Evolutionary conservation across 2,888 invertebrate genomes (phyloP), one percentile per base, ranked within the genome.

Genomic region (Catonia carolina): DNA sequence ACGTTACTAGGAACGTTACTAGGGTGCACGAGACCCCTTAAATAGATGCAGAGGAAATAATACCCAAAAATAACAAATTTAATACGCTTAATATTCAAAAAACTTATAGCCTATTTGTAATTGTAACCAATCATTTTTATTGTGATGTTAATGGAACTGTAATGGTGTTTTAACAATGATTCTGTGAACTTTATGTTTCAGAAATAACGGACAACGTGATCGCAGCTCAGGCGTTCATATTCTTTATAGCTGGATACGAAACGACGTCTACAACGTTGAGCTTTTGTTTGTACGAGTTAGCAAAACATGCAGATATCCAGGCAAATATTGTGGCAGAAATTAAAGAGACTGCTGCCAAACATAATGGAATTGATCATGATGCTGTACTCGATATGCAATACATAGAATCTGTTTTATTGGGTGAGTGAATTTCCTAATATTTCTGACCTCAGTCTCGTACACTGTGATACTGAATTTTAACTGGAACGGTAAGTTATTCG

Each of bases 161-260:
- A n/a, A n/a, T n/a, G n/a, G n/a, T n/a, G n/a, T n/a, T n/a, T n/a
- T n/a, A n/a, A n/a, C n/a, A n/a, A n/a, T n/a, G n/a, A n/a, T n/a
- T n/a, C n/a, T n/a, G n/a, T n/a, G n/a, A n/a, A n/a, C n/a, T n/a
- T n/a, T n/a, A n/a, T n/a, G 31, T 49, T 42, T 57, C 62, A 62
- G 54, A 56, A 39, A 59, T 58, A 35, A 65, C 56, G 53, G 62
- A 64, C 50, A 58, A 53, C 20, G 60, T 62, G 14, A 58, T 64
- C 14, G 72, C 75, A 0, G 74, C 79, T 0, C 80, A 82, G 56
- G 75, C 78, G 2, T 72, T 78, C 27, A 66, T 77, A 0, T 80
- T 83, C 62, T 77, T 77, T 56, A 57, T 69, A 0, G 80, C 77
- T 27, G 79, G 79, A 1, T 78, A 74, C 56, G 79, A 79, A 66